Base-by-base conservation (phyloP, 2,888 invertebrate genomes). In the Philereme transversata region DNA sequence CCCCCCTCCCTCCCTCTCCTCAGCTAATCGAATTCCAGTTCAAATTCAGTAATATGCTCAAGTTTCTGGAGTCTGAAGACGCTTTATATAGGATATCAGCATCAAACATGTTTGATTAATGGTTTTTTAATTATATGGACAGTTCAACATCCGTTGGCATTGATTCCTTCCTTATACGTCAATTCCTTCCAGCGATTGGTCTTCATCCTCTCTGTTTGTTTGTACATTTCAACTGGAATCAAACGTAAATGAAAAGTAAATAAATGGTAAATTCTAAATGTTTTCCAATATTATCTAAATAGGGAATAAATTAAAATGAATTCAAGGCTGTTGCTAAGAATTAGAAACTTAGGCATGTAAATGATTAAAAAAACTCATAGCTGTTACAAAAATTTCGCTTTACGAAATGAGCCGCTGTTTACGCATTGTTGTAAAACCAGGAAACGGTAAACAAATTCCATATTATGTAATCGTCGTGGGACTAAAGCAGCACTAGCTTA, bases 401-500 rank as follows among this genome's bases (percentile, higher is more conserved):
- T 61, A 53, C 61, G 56, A 62, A 61, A 65, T 56, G 44, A 50
- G 44, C 49, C 34, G 48, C 46, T 52, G 51, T 64, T 51, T 54
- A 54, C 48, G 46, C 51, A 54, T 55, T 61, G 51, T 55, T 61
- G 55, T 61, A 51, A 50, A 61, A 64, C 57, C 52, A 65, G 61
- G 65, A 65, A 65, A 59, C 58, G 64, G 51, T 64, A 60, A 58
- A 64, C 46, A 58, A 56, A 64, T 64, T 59, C 61, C 64, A 50
- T 56, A 44, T 22, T 56, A 53, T 52, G 58, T 58, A 51, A 62
- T 51, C 47, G 48, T 49, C n/a, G 58, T 56, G 52, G 52, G 45
- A 46, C 36, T 34, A 34, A 41, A 46, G 4, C 35, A 36, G 11
- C 7, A 38, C 40, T 6, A 40, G 40, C 40, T 5, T 40, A 40